These are phyloP conservation scores for Etia nguti DNA, from an alignment of 2,113 vertebrate species.

Conservation along the genomic window DNA sequence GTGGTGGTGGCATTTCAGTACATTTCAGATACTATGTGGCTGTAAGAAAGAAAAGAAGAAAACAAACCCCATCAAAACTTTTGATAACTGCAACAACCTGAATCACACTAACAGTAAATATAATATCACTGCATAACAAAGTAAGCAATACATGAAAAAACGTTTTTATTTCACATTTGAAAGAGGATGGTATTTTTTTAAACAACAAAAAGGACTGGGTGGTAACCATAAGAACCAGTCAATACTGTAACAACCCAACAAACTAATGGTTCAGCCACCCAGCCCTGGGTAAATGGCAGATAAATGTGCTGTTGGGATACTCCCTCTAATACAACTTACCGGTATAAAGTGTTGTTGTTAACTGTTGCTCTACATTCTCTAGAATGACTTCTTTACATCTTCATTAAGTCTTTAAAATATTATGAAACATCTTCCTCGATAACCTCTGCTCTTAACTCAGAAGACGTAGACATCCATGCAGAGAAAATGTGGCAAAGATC, in stretches of 20 bases:
- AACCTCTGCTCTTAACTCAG: neutral
- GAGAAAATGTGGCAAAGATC: neutral
- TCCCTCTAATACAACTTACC: no score
- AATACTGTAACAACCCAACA: no score
- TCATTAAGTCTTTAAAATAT: neutral
- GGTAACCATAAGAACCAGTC: no score
- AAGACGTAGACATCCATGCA: neutral
- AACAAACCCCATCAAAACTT: no score
- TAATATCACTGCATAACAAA: neutral
- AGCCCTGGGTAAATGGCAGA: no score
- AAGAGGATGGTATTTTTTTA: neutral
- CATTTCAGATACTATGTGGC: fast-evolving
- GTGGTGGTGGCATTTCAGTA: neutral
- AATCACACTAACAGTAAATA: neutral
- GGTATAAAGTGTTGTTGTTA: neutral
- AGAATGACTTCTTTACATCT: neutral
- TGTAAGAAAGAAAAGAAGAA: neutral
- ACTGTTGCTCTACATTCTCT: neutral
- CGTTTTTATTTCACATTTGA: fast-evolving
- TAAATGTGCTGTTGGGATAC: no score
- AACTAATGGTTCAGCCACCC: no score
- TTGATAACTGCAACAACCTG: no score
- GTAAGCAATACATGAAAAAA: fast-evolving
- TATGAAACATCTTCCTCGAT: neutral
- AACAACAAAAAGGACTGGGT: neutral